These are phyloP conservation scores for Archilochus colubris DNA, from an alignment of 2,113 vertebrate genomes.

Conservation along the genomic window DNA sequence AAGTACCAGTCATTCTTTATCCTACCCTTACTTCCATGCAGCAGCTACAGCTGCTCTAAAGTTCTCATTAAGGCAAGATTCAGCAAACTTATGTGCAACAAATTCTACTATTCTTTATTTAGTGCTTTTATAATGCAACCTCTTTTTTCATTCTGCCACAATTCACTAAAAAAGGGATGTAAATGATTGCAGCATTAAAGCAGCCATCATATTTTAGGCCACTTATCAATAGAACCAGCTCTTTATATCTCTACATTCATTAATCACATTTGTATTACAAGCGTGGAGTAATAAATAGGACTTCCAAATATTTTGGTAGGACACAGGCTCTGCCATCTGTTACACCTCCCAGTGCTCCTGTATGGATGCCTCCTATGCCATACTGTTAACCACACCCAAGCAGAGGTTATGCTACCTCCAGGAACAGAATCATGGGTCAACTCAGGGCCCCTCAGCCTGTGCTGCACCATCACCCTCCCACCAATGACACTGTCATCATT, in stretches of 20 bases:
- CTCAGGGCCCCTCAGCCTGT: neutral
- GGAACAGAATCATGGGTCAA: neutral
- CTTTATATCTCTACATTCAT: neutral
- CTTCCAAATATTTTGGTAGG: neutral
- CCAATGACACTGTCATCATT: neutral
- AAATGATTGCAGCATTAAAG: neutral
- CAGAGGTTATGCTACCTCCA: neutral
- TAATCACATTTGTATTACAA: neutral
- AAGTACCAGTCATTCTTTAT: neutral
- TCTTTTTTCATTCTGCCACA: neutral
- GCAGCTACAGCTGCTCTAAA: neutral
- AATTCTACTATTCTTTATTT: neutral
- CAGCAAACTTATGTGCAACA: neutral
- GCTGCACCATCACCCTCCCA: neutral
- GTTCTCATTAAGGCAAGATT: neutral
- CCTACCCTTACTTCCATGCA: neutral
- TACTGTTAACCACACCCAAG: neutral
- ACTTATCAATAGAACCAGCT: neutral
- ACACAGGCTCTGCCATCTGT: neutral
- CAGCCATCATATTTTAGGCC: neutral
- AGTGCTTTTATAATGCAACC: neutral
- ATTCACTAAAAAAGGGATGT: neutral
- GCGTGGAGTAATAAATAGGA: neutral
- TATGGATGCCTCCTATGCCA: neutral
- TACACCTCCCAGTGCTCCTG: neutral